These are phyloP conservation scores for Microctonus aethiopoides DNA, from an alignment of 2,888 invertebrate genomes.

Conservation along the genomic window DNA sequence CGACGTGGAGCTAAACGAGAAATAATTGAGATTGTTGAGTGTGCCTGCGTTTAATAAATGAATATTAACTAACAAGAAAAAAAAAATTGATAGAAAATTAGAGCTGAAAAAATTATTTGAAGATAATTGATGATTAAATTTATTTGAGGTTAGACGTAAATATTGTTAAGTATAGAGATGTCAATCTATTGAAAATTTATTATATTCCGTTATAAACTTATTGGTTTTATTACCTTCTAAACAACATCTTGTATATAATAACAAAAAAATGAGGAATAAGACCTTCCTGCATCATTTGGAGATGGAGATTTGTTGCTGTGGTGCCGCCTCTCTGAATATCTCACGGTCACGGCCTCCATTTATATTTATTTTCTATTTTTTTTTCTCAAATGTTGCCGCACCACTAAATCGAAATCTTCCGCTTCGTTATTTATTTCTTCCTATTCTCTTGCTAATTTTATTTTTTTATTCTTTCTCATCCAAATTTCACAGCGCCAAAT, in stretches of 20 bases:
- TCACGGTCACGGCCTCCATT: not conserved
- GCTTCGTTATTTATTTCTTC: not conserved
- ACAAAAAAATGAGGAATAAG: not conserved
- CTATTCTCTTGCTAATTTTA: not conserved
- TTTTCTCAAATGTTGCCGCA: not conserved
- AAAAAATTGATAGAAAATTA: not conserved
- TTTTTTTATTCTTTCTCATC: not conserved
- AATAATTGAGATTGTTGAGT: conserved; percentile 63
- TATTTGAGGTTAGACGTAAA: not conserved
- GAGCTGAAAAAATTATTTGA: not conserved
- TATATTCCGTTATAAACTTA: not conserved
- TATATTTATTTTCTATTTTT: not conserved
- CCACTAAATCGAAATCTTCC: not conserved
- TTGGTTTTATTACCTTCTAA: not conserved
- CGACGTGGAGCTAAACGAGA: conserved; percentile 61
- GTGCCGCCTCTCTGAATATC: not conserved
- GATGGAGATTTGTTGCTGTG: not conserved
- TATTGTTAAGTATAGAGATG: not conserved
- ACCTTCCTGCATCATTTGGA: conserved; percentile 1
- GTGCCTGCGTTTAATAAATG: conserved; percentile 58
- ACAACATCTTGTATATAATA: not conserved
- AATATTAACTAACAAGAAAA: not conserved
- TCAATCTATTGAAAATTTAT: not conserved
- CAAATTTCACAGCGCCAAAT: not conserved
- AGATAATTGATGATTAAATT: not conserved